Conservation (phyloP, 37 sponge, comb jelly and placozoan genomes). For the Oopsacas minuta region DNA sequence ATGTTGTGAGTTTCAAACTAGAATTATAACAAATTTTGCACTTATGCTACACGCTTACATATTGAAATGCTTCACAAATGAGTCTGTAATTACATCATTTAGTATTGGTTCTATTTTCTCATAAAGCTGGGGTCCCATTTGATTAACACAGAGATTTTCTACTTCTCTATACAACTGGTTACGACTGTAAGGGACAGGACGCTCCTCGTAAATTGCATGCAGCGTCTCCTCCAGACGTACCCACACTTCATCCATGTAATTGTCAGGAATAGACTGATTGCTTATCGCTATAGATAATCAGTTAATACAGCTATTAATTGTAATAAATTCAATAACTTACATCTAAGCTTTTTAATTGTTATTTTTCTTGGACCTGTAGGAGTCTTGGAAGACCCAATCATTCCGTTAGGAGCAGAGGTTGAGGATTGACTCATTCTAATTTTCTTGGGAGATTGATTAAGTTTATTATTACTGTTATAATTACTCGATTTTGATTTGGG, state of each 20-base stretch:
- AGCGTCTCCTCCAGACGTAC: slow-evolving; percentile 5
- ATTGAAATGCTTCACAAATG: slow-evolving; percentile 6
- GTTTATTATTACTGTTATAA: neutral
- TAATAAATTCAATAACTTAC: neutral
- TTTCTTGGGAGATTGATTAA: neutral
- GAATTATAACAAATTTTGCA: no score
- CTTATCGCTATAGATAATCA: neutral
- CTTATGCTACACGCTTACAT: no score
- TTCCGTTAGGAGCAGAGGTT: neutral
- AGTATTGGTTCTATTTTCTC: neutral
- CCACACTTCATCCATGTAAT: slow-evolving; percentile 15
- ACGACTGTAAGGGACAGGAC: slow-evolving; percentile 7
- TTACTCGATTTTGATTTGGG: neutral
- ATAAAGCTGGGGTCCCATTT: slow-evolving; percentile 18
- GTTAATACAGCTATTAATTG: neutral
- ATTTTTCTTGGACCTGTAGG: neutral
- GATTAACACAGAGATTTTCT: neutral
- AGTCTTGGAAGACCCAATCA: neutral
- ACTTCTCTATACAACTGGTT: slow-evolving; percentile 13
- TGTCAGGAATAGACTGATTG: slow-evolving; percentile 7
- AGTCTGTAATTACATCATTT: neutral
- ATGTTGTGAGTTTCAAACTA: no score
- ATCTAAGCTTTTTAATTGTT: neutral
- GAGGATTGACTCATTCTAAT: neutral
- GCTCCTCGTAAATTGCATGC: neutral